Base-by-base conservation (phyloP, 2,797 vertebrate genomes). In the Helarctos malayanus region DNA sequence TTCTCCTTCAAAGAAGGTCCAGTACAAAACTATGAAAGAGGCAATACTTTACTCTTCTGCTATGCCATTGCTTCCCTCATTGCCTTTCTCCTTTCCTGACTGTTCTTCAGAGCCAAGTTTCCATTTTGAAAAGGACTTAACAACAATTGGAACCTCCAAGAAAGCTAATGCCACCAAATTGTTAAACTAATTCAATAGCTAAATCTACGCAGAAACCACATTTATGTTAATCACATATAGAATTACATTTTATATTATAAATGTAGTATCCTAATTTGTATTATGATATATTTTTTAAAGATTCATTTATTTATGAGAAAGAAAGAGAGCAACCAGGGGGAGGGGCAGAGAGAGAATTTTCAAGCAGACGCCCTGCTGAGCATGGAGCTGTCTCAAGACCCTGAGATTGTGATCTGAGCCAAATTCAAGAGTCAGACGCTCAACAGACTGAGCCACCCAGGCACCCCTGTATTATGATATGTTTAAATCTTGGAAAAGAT, bases 401-500 rank as follows among this genome's bases (percentile, higher is more conserved):
- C 65, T 35, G 65, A 68, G 65, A 68, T 5, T 9, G n/a, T 68
- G 65, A 35, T n/a, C 8, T 68, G 65, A 68, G n/a, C 65, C n/a
- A 35, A 35, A 35, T 68, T 68, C 65, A 68, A 19, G 65, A 68
- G 8, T 68, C 16, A 18, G n/a, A 35, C 9, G 65, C 16, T 35
- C 65, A 35, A n/a, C 18, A 35, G 16, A 35, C n/a, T 68, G 18
- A n/a, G n/a, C n/a, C 16, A 35, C n/a, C 8, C 8, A 68, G n/a
- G 16, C n/a, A 35, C 65, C n/a, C n/a, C 18, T 83, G 69, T 57
- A 16, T 52, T 92, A 47, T 49, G 56, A 32, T 81, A 38, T 54
- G 27, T 89, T 91, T 81, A 83, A 87, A 25, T 63, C 29, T 80
- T 91, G 4, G 65, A 88, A 95, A 56, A 56, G 23, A 57, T 65